phyloP scores from a whole-genome alignment of 2,888 invertebrate genomes.

The Apamea monoglypha region DNA sequence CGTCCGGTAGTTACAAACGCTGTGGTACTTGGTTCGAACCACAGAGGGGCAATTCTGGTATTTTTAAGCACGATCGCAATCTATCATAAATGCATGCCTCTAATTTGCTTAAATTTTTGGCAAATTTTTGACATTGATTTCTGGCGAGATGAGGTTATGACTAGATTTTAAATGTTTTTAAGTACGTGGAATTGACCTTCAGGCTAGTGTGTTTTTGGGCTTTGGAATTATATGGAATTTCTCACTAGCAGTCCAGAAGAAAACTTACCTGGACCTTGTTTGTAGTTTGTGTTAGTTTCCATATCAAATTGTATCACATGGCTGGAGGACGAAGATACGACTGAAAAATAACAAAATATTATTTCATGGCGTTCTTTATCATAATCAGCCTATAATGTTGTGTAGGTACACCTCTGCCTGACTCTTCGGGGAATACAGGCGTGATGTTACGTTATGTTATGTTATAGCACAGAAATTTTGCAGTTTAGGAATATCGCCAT shows the following conservation, averaged over 20 bases:
- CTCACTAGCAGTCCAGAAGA: too few species aligned
- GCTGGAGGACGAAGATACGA: neutral
- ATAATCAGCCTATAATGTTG: neutral
- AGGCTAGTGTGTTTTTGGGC: neutral
- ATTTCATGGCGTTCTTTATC: too few species aligned
- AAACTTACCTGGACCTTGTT: constrained; percentile 29
- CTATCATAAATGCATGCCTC: neutral
- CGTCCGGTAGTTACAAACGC: neutral
- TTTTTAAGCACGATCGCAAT: neutral
- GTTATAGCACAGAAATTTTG: neutral
- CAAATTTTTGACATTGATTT: neutral
- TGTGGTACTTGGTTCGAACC: neutral
- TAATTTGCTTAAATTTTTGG: neutral
- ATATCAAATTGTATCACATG: neutral
- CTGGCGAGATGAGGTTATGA: neutral
- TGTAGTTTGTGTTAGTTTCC: constrained; percentile 46
- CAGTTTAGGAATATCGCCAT: neutral
- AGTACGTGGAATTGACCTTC: neutral
- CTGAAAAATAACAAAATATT: constrained; percentile 7
- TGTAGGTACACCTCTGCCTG: neutral
- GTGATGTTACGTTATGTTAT: neutral
- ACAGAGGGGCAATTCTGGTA: neutral
- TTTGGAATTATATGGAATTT: neutral
- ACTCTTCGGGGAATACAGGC: neutral
- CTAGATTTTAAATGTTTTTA: neutral